Conservation (phyloP, 2,888 invertebrate species). For the Athetis lepigone region DNA sequence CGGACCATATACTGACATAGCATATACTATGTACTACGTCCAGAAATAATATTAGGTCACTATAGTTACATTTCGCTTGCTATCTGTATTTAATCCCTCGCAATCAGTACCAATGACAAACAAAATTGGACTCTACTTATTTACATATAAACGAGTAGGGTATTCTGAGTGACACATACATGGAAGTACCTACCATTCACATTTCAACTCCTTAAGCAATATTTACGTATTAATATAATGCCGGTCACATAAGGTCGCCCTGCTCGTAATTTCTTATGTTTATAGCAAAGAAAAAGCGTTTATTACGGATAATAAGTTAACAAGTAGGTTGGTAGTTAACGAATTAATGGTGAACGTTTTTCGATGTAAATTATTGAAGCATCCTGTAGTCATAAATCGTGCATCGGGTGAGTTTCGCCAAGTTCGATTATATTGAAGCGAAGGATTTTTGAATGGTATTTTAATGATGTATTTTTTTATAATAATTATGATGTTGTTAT, state of each 20-base stretch:
- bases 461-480: neutral
- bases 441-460: neutral
- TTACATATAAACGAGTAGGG: constrained; percentile 20
- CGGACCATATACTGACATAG: too few relatives aligned
- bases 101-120: neutral
- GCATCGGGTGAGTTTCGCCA: constrained; percentile 2
- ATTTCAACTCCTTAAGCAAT: constrained; percentile 12
- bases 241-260: constrained; percentile 30
- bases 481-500: too few relatives aligned
- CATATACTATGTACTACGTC: too few relatives aligned
- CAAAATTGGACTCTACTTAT: constrained; percentile 17
- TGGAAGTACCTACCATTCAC: constrained; percentile 1
- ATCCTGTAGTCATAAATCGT: constrained; percentile 8
- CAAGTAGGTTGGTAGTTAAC: constrained; percentile 19
- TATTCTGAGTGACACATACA: neutral
- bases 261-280: constrained; percentile 38
- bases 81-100: constrained; percentile 4
- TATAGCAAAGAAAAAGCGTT: constrained; percentile 23
- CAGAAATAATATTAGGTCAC: neutral
- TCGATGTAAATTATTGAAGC: constrained; percentile 25
- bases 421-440: constrained; percentile 10
- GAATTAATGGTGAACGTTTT: constrained; percentile 15
- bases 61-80: neutral
- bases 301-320: constrained; percentile 45
- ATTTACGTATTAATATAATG: constrained; percentile 14